Base-by-base conservation (phyloP, 2,888 invertebrate species). In the Strigamia maritima region DNA sequence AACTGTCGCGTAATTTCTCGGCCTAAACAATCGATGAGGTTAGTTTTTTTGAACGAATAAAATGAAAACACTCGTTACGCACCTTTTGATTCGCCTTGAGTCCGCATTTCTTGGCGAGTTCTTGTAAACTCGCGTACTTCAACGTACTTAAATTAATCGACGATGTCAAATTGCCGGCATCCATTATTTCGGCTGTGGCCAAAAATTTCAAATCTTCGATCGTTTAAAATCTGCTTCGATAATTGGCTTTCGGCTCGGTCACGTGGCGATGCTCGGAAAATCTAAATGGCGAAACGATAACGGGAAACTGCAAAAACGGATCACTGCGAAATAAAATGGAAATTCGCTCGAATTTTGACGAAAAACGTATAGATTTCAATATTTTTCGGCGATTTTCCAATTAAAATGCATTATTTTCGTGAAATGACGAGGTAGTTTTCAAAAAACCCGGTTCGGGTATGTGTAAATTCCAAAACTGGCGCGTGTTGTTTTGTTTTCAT, bases 141-240 rank as follows among this genome's bases (percentile, higher is more conserved):
- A 60, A 8, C 22, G 19, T 19, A 22, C 24, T 60, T 24, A 60
- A 60, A 24, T 60, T 24, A 24, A 24, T 10, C 22, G n/a, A 22
- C 60, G 60, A 60, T 60, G 60, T 24, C 60, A 60, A 24, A 60
- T 24, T 60, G 24, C 60, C 19, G 60, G 60, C 60, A 16, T 60
- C 60, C 60, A 60, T 60, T 60, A 19, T 22, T 24, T 19, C 24
- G 24, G 60, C 60, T 0, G n/a, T 6, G 19, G 60, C 60, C 19
- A 60, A 60, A 60, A 60, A 60, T 60, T 60, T 60, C 60, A 60
- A 60, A 60, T 24, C 24, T 60, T 60, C 60, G 60, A 19, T 60
- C 60, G 44, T 44, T 44, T 44, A 16, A 44, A 44, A 44, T 44
- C 44, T 2, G n/a, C 44, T 44, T 14, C 16, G 14, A n/a, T n/a